phyloP scores from a whole-genome alignment of 2,888 invertebrate genomes.

The Ischnura elegans region DNA sequence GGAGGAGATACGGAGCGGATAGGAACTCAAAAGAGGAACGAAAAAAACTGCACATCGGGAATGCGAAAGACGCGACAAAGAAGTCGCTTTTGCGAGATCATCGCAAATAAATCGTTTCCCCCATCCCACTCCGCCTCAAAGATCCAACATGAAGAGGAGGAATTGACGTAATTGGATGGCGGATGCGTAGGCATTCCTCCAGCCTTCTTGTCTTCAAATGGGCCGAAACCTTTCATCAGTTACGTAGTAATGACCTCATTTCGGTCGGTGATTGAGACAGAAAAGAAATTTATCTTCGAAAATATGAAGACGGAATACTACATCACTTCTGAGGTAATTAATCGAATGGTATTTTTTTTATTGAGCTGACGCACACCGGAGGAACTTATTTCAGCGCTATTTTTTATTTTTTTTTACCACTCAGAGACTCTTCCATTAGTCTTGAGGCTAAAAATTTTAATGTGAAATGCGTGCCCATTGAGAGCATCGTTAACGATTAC shows the following conservation, averaged over 20 bases:
- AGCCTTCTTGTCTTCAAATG: neutral
- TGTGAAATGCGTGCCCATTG: neutral
- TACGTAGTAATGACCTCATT: slow-evolving; percentile 53
- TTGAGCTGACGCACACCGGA: neutral
- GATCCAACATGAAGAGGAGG: neutral
- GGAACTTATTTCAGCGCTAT: neutral
- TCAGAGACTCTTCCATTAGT: neutral
- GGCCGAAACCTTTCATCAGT: slow-evolving; percentile 19
- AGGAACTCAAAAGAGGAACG: neutral
- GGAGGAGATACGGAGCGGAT: neutral
- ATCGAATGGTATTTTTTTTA: slow-evolving; percentile 39
- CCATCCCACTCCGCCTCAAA: too few species aligned
- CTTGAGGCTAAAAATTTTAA: neutral
- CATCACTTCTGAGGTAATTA: slow-evolving; percentile 23
- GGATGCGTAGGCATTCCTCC: slow-evolving; percentile 18
- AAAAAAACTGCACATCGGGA: neutral
- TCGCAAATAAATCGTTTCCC: slow-evolving; percentile 12
- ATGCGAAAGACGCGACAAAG: slow-evolving; percentile 28
- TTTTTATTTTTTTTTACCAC: neutral
- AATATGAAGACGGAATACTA: slow-evolving; percentile 27
- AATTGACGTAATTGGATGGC: slow-evolving; percentile 51
- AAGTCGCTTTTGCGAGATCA: slow-evolving; percentile 20
- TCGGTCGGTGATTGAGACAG: slow-evolving; percentile 44
- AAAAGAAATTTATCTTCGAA: slow-evolving; percentile 18
- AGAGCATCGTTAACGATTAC: neutral